Base-by-base conservation (phyloP, 2,797 vertebrate genomes). In the Coccyzus lansbergi region DNA sequence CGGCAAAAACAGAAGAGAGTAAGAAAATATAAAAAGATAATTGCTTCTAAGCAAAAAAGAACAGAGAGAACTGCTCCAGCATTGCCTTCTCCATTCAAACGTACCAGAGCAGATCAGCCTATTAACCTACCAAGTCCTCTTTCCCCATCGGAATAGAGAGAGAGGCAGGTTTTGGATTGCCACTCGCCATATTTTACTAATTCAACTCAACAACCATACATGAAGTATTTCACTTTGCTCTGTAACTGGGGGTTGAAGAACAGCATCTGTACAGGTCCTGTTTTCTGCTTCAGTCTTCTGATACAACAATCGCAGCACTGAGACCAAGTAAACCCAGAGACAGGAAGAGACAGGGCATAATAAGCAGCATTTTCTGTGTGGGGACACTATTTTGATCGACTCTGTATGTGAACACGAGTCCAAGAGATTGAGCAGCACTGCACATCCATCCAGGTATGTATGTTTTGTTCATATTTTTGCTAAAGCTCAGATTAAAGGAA, bases 321-420 rank as follows among this genome's bases (percentile, higher is more conserved):
- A 72, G 10, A 8, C 60, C 12, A 9, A 69, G 28, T 29, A 40
- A 72, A 64, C 24, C 69, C 51, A 38, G 26, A 38, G 20, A 71
- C 9, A 58, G n/a, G 34, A 86, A 65, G 9, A 52, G 48, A 38
- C 9, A 24, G 33, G 88, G 28, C 22, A 36, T 10, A 77, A 16
- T 10, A 36, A 0, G 0, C 1, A 26, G 21, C 5, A 7, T 25
- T 83, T 77, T 46, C 44, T 74, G 20, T 40, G 56, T 49, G 12
- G 6, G 12, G 16, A 13, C 48, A 69, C 48, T 69, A 62, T 17
- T 79, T 72, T 72, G 25, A 72, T 46, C 16, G 7, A 49, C 4
- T 17, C 15, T 49, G 12, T 51, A 58, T 36, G 14, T 21, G 40
- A 58, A 7, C 16, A 55, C 24, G 10, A 86, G 22, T 22, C 63